Evolutionary conservation across 2,888 invertebrate species (phyloP).

Genomic region (Hanleya hanleyi): DNA sequence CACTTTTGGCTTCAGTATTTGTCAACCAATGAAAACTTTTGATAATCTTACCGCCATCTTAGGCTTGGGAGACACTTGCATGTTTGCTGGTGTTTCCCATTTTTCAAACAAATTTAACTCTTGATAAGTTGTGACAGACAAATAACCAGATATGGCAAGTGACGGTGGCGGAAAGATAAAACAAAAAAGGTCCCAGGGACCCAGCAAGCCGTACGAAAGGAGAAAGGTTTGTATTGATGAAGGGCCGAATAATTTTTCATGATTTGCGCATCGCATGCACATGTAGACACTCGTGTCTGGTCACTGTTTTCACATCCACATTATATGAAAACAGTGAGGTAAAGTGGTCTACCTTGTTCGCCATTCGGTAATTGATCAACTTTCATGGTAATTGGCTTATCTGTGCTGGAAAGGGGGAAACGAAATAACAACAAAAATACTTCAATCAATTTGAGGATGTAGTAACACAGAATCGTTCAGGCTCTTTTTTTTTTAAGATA

Average conservation of each 20-base stretch:
- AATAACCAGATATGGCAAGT: conserved; percentile 33
- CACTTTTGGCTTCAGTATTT: neutral
- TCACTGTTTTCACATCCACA: no score
- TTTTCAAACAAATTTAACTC: neutral
- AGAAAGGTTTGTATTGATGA: conserved; percentile 43
- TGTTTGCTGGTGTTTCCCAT: conserved; percentile 4
- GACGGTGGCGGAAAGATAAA: conserved; percentile 51
- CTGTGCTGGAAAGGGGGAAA: no score
- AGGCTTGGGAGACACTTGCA: conserved; percentile 8
- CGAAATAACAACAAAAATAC: no score
- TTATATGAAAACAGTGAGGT: no score
- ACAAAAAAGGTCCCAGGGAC: conserved; percentile 36
- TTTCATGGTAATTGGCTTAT: no score
- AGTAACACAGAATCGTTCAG: no score
- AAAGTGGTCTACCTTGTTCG: no score
- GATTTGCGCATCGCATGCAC: no score
- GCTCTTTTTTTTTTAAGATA: no score
- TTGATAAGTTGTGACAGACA: neutral
- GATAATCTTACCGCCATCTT: conserved; percentile 9
- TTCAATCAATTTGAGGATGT: no score
- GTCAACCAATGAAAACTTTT: conserved; percentile 1
- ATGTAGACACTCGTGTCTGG: no score
- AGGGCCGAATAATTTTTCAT: conserved; percentile 13
- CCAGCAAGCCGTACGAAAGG: conserved; percentile 48
- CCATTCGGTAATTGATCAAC: no score